phyloP scores from a whole-genome alignment of 2,113 vertebrate species.

The Gymnorhina tibicen region DNA sequence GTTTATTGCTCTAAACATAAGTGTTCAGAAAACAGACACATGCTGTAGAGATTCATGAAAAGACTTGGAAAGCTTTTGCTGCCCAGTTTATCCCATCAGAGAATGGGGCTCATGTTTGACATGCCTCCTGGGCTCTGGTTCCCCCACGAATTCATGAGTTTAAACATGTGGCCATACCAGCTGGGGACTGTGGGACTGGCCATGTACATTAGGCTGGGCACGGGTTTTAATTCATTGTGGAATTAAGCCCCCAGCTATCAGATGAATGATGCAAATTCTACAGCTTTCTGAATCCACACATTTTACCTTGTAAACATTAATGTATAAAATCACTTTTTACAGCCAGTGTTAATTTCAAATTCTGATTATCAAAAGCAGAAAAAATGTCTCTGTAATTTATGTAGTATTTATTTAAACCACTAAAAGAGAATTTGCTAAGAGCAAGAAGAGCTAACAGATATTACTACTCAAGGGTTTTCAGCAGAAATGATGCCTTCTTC shows the following conservation, averaged over 20 bases:
- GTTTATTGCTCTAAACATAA: not conserved
- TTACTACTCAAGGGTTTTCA: constrained; percentile 25
- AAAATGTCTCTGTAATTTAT: constrained; percentile 1
- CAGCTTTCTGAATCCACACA: not conserved
- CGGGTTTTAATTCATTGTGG: not conserved
- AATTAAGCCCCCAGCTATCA: not conserved
- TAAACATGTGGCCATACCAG: not conserved
- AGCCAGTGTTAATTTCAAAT: constrained; percentile 13
- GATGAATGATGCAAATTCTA: not conserved
- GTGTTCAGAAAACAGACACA: not conserved
- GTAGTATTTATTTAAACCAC: constrained; percentile 48
- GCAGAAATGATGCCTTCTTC: constrained; percentile 2
- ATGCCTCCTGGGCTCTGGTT: not conserved
- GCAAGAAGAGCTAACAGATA: not conserved
- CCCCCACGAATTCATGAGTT: not conserved
- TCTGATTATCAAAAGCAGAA: constrained; percentile 27
- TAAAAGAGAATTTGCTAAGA: not conserved
- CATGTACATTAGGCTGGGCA: not conserved
- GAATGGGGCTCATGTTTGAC: not conserved
- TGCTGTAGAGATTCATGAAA: not conserved
- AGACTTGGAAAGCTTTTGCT: not conserved
- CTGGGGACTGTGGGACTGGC: not conserved
- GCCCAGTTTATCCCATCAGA: not conserved
- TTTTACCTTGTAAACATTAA: not conserved
- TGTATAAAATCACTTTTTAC: not conserved